A percentile compares a stretch with the other conserved stretches of the same genome.
These are phyloP conservation scores for Astur gentilis DNA, from an alignment of 2,113 vertebrate species.

Conservation along the genomic window DNA sequence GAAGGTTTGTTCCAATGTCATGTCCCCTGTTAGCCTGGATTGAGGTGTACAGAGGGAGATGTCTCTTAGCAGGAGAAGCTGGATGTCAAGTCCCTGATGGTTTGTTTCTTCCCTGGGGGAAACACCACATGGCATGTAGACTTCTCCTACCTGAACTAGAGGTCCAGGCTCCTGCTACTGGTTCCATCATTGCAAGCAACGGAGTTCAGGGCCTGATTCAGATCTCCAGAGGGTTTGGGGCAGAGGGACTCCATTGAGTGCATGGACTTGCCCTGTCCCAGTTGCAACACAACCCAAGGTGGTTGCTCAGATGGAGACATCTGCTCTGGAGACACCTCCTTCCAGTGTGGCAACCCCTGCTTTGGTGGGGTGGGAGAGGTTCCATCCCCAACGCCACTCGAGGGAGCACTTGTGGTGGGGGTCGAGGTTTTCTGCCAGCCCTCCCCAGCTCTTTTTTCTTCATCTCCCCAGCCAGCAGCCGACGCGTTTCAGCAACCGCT, in stretches of 20 bases:
- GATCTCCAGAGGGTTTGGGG: background rate
- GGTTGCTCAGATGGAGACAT: background rate
- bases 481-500: slow-evolving; percentile 95
- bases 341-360: rapidly evolving
- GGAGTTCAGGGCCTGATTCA: background rate
- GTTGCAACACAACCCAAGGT: background rate
- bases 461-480: slow-evolving; percentile 89
- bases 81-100: background rate
- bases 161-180: background rate
- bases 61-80: background rate
- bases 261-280: background rate
- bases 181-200: background rate
- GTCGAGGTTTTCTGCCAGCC: background rate
- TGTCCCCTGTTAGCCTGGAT: background rate
- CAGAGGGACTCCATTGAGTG: background rate
- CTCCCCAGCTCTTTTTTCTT: background rate
- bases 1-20: background rate
- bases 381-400: rapidly evolving
- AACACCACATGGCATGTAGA: background rate
- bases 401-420: rapidly evolving
- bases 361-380: background rate
- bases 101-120: background rate
- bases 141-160: background rate
- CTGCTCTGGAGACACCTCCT: background rate
- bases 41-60: background rate